Conservation (phyloP, 2,888 invertebrate genomes). For the Noctua comes region DNA sequence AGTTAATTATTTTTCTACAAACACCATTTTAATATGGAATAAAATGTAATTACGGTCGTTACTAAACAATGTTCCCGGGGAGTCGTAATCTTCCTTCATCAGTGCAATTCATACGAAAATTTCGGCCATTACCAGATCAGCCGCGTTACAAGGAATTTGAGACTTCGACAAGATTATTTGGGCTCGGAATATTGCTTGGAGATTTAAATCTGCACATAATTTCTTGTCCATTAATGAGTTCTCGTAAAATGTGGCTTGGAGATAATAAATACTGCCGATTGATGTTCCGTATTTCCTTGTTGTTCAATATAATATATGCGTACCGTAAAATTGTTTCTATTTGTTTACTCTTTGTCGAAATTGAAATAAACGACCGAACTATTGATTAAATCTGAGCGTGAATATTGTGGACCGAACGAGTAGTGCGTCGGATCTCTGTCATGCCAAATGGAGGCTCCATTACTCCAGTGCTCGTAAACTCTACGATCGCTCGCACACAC, state of each 20-base stretch:
- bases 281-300: conserved; percentile 11
- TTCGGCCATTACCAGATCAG: conserved; percentile 55
- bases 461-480: conserved; percentile 62
- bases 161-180: conserved; percentile 58
- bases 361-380: conserved; percentile 17
- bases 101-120: conserved; percentile 60
- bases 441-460: conserved; percentile 49
- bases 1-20: conserved; percentile 63
- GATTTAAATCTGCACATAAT: conserved; percentile 55
- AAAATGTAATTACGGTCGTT: conserved; percentile 63
- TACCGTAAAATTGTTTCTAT: not conserved
- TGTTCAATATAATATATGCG: not conserved
- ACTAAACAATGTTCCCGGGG: conserved; percentile 52
- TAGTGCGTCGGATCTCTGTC: conserved; percentile 33
- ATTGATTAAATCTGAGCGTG: conserved; percentile 2
- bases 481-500: conserved; percentile 37
- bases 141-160: conserved; percentile 52
- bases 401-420: conserved; percentile 6
- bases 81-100: conserved; percentile 56
- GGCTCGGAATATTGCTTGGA: conserved; percentile 46
- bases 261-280: conserved; percentile 34
- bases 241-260: conserved; percentile 28
- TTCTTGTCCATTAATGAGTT: conserved; percentile 40
- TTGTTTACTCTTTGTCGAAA: conserved; percentile 1
- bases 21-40: conserved; percentile 61